Evolutionary conservation across 2,797 vertebrate species (phyloP), one percentile per base, ranked within the genome.

Genomic region (Phalanger gymnotis): DNA sequence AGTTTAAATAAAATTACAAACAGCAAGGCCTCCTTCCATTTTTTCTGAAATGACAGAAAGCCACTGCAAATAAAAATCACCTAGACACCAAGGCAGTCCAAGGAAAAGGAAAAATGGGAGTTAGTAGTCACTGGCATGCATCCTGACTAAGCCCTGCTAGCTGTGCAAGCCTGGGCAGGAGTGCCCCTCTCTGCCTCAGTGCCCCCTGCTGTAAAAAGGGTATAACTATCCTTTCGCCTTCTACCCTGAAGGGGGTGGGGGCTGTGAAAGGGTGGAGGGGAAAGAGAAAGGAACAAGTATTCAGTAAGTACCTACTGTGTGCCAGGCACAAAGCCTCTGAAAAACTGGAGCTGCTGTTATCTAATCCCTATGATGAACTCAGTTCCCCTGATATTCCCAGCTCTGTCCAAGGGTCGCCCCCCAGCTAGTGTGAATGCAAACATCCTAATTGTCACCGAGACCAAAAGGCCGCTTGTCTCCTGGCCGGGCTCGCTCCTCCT

Each of bases 1-100:
- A 97, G 98, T 98, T 98, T 98, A 98, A 98, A 98, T 98, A 98
- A 98, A 99, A 98, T 98, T 98, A 98, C 97, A 95, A 98, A 98
- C 96, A 98, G 97, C 94, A 97, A 97, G 97, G 96, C 95, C 97
- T 97, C 97, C 97, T 98, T 98, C 98, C 96, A 98, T 97, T 98
- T 98, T 87, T 97, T 97, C 96, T 98, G 98, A 98, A 97, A 98
- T 98, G 97, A 97, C 98, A 97, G 97, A 98, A 94, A 98, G 96
- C 95, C 98, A 98, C 53, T 96, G 96, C 97, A 98, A 98, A 98
- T 98, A 98, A 98, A 92, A 96, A 94, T 87, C 93, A 97, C 95
- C 34, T 95, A 95, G 57, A 95, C 27, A 91, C 22, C 40, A 27
- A 87, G 3, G 73, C 73, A 87, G 73, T 10, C 27, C 40, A 87